phyloP scores from a whole-genome alignment of 2,113 vertebrate species.

The Alaudala cheleensis region DNA sequence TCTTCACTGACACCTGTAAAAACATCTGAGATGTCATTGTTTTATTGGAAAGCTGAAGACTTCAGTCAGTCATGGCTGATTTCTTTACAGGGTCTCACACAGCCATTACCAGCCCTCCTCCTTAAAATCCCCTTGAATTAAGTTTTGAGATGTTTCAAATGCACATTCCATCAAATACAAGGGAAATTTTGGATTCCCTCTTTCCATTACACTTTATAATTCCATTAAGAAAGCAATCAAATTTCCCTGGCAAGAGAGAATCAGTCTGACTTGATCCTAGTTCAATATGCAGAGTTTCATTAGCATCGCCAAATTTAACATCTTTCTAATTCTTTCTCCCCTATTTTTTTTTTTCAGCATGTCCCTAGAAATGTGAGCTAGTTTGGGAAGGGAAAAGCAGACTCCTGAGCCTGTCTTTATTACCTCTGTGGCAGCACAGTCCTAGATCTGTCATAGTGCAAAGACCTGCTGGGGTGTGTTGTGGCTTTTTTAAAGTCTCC shows the following conservation, averaged over 20 bases:
- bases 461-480: neutral
- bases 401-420: neutral
- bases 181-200: neutral
- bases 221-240: conserved; percentile 32
- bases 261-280: neutral
- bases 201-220: neutral
- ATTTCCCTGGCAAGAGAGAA: neutral
- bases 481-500: neutral
- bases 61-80: neutral
- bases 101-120: neutral
- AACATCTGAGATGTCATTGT: neutral
- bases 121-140: neutral
- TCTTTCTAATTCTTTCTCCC: neutral
- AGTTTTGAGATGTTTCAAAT: neutral
- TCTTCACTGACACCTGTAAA: neutral
- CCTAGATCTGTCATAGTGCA: neutral
- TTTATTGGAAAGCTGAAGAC: neutral
- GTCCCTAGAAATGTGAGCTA: conserved; percentile 10
- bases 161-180: neutral
- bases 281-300: conserved; percentile 12
- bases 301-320: neutral
- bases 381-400: neutral
- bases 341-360: neutral
- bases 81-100: neutral
- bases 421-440: neutral